These are phyloP conservation scores for Diprion similis DNA, from an alignment of 1,140 invertebrate genomes.

Conservation along the genomic window DNA sequence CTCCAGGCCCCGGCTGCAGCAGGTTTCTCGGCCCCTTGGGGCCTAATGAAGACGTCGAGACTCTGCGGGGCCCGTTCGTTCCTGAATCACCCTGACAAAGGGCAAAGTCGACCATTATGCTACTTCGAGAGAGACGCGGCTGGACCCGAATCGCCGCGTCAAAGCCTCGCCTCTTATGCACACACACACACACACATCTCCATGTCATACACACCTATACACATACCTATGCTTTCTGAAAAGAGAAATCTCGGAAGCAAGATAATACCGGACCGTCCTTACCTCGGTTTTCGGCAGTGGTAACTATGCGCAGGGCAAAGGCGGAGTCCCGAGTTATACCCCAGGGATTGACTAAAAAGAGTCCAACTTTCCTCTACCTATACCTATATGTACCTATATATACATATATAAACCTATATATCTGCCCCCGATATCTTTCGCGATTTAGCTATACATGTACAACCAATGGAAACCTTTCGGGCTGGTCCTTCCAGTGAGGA, in stretches of 20 bases:
- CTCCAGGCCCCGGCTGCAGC: not conserved
- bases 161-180: not conserved
- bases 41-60: not conserved
- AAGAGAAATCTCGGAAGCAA: constrained; percentile 4
- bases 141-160: constrained; percentile 3
- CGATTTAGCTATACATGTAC: too few relatives aligned
- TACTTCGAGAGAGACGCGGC: not conserved
- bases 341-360: too few relatives aligned
- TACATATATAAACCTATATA: too few relatives aligned
- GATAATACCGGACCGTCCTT: not conserved
- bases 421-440: too few relatives aligned
- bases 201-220: not conserved
- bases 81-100: constrained; percentile 7
- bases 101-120: constrained; percentile 4
- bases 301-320: not conserved
- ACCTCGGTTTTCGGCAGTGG: not conserved
- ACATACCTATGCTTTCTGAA: not conserved
- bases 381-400: too few relatives aligned
- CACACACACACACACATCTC: too few relatives aligned
- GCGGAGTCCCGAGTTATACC: too few relatives aligned
- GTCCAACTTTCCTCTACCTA: too few relatives aligned
- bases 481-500: too few relatives aligned
- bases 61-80: not conserved
- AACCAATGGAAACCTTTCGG: too few relatives aligned
- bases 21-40: not conserved